Evolutionary conservation across 2,113 vertebrate genomes (phyloP).

Genomic region (Ursus arctos): DNA sequence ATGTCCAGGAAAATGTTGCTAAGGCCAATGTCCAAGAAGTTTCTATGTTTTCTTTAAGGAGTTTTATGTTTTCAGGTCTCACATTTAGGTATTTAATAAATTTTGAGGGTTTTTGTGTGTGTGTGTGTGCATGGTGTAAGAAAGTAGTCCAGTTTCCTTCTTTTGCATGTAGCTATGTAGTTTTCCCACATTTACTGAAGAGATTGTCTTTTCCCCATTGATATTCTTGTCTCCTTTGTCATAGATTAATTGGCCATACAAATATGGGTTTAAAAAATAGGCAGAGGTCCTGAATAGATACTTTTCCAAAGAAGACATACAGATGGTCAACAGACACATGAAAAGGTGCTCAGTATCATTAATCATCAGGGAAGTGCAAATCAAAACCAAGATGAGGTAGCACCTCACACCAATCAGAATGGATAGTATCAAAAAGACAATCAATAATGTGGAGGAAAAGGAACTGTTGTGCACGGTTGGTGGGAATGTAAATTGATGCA

Average conservation of each 20-base stretch:
- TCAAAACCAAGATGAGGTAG: background rate
- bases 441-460: background rate
- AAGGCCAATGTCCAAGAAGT: background rate
- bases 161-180: background rate
- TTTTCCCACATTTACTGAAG: background rate
- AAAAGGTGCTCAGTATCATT: background rate
- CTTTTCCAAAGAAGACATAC: background rate
- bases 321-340: background rate
- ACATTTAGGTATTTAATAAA: background rate
- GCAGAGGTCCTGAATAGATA: background rate
- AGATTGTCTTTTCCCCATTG: background rate
- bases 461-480: background rate
- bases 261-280: background rate
- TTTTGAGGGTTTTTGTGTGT: background rate
- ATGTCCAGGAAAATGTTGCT: background rate
- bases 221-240: background rate
- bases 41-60: background rate
- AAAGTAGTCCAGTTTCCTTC: background rate
- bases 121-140: background rate
- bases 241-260: background rate
- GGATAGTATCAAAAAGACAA: background rate
- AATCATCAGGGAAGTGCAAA: background rate
- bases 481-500: background rate
- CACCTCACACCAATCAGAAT: background rate
- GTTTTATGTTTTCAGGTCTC: background rate